A percentile compares a stretch with the other conserved stretches of the same genome.
Evolutionary conservation across 2,113 vertebrate genomes (phyloP).

Genomic region (Proterorhinus semilunaris): DNA sequence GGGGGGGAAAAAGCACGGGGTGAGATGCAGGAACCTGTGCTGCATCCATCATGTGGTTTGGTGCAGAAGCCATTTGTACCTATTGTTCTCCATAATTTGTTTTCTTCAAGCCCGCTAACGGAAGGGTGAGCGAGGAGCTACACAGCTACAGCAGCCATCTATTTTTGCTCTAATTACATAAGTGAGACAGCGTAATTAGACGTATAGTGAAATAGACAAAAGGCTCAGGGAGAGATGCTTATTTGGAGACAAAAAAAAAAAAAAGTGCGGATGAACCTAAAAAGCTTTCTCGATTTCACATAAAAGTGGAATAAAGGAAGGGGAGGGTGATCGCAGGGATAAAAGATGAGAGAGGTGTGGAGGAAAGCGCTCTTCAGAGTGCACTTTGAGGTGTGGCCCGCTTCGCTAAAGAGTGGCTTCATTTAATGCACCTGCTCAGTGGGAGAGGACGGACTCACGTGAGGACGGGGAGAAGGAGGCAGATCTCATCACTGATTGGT

Average conservation of each 20-base stretch:
- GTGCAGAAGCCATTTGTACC: constrained; percentile 77
- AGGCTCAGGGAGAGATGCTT: constrained; percentile 49
- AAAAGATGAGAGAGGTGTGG: constrained; percentile 61
- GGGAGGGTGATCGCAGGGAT: constrained; percentile 57
- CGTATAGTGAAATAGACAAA: constrained; percentile 73
- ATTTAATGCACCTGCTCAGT: constrained; percentile 70
- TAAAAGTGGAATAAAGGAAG: constrained; percentile 60
- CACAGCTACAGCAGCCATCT: constrained; percentile 64
- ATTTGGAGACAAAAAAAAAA: constrained; percentile 54
- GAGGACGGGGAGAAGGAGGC: constrained; percentile 43
- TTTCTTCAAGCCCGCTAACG: constrained; percentile 62
- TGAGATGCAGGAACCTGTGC: constrained; percentile 61
- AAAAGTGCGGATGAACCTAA: constrained; percentile 53
- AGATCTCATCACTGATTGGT: constrained; percentile 51
- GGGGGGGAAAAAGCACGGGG: constrained; percentile 48
- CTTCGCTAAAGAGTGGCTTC: constrained; percentile 56
- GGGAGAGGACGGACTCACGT: constrained; percentile 46
- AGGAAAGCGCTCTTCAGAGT: constrained; percentile 67
- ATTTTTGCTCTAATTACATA: constrained; percentile 75
- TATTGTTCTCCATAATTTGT: constrained; percentile 79
- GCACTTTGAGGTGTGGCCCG: constrained; percentile 65
- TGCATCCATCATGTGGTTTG: constrained; percentile 76
- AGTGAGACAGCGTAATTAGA: constrained; percentile 77
- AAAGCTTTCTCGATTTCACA: constrained; percentile 43
- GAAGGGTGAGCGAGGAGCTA: constrained; percentile 55